Evolutionary conservation across 2,797 vertebrate species (phyloP).

Genomic region (Gephyroberyx darwinii): DNA sequence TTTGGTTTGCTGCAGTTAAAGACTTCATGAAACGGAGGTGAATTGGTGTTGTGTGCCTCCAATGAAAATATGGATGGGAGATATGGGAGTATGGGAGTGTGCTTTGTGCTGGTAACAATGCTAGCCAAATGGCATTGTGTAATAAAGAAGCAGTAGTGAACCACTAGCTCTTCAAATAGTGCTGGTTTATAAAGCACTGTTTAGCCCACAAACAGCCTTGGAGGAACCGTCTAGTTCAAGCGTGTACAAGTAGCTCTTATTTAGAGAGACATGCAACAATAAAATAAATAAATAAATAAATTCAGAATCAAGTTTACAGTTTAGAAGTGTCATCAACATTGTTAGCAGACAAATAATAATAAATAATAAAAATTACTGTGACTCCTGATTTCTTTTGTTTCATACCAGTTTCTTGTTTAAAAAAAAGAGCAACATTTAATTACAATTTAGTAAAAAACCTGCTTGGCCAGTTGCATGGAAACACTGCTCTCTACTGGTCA

Average conservation of each 20-base stretch:
- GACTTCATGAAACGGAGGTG: conserved; percentile 23
- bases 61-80: conserved; percentile 1
- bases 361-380: too few species aligned
- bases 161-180: too few species aligned
- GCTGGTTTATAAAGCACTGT: too few species aligned
- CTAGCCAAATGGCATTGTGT: background rate
- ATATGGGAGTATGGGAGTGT: background rate
- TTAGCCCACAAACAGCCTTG: too few species aligned
- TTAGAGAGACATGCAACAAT: too few species aligned
- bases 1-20: conserved; percentile 26
- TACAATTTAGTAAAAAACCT: background rate
- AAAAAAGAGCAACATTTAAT: background rate
- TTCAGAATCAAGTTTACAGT: too few species aligned
- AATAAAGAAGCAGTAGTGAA: conserved; percentile 11
- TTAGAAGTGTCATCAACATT: too few species aligned
- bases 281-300: too few species aligned
- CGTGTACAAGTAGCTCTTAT: too few species aligned
- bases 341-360: too few species aligned
- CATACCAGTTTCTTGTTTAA: background rate
- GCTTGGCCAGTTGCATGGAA: conserved; percentile 23
- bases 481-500: conserved; percentile 62
- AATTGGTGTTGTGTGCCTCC: conserved; percentile 11
- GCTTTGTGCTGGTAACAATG: conserved; percentile 8
- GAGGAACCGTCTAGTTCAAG: too few species aligned
- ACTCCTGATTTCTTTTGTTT: background rate